phyloP scores from a whole-genome alignment of 2,888 invertebrate genomes.

The Megaustenia siamemsis region DNA sequence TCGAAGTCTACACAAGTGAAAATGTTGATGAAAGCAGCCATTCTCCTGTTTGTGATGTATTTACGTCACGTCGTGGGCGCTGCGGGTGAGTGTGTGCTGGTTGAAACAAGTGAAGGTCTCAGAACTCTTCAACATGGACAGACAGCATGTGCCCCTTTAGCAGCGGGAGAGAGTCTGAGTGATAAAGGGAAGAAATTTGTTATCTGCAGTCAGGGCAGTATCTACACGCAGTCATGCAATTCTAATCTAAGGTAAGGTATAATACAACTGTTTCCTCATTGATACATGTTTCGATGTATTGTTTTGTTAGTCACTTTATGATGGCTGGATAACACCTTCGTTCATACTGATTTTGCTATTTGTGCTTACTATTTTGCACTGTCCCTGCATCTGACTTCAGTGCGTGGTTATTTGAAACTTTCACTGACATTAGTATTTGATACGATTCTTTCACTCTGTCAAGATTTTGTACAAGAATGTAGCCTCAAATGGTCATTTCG shows the following conservation, averaged over 20 bases:
- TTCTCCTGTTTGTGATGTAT: neutral
- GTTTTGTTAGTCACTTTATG: no score
- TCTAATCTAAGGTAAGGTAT: neutral
- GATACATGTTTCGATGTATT: no score
- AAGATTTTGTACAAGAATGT: no score
- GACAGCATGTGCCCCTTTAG: conserved; percentile 10
- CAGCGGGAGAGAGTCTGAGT: neutral
- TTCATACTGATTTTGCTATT: no score
- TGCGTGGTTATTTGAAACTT: no score
- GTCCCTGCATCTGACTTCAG: no score
- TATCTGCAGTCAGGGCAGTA: neutral
- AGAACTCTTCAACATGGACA: neutral
- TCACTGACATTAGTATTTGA: no score
- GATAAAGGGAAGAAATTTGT: conserved; percentile 5
- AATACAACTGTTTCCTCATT: no score
- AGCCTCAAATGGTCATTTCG: no score
- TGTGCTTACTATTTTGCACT: no score
- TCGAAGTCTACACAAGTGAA: neutral
- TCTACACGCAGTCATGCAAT: neutral
- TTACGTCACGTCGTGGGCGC: neutral
- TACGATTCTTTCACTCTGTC: no score
- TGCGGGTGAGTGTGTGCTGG: neutral
- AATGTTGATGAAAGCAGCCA: neutral
- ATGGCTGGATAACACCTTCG: no score
- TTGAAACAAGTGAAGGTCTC: conserved; percentile 23